A percentile compares a stretch with the other conserved stretches of the same genome.
Conservation (phyloP, 2,797 vertebrate genomes). For the Gymnocypris eckloni region DNA sequence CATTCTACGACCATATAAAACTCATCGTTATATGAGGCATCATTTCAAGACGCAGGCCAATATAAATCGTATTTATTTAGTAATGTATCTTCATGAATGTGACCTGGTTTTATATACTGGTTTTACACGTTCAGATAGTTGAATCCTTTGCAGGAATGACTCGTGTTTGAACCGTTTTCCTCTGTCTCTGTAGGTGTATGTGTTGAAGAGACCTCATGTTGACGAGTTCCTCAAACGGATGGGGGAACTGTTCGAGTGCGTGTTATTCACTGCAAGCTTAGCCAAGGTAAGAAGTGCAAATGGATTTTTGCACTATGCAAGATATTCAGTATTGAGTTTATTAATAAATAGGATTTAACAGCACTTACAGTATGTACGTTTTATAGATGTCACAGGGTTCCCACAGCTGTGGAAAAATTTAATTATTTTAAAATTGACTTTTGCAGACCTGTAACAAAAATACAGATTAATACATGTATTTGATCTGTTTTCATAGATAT, state of each 20-base stretch:
- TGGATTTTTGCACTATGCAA: neutral
- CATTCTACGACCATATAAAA: slow-evolving; percentile 33
- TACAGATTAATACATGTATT: neutral
- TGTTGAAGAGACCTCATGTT: slow-evolving; percentile 93
- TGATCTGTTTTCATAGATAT: neutral
- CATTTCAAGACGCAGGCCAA: slow-evolving; percentile 22
- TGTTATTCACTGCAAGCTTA: slow-evolving; percentile 96
- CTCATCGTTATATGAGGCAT: slow-evolving; percentile 1
- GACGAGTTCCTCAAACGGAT: slow-evolving; percentile 95
- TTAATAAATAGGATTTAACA: neutral
- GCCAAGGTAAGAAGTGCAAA: slow-evolving; percentile 85
- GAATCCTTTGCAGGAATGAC: neutral
- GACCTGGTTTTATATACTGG: neutral
- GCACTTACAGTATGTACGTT: slow-evolving; percentile 5
- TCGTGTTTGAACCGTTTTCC: neutral
- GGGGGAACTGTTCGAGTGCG: slow-evolving; percentile 97
- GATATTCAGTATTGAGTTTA: neutral
- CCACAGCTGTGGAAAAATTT: neutral
- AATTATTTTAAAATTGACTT: neutral
- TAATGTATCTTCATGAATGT: slow-evolving; percentile 3
- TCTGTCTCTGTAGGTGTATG: slow-evolving; percentile 84
- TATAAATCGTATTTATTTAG: slow-evolving; percentile 41
- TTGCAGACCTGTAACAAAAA: neutral
- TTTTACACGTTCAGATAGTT: neutral
- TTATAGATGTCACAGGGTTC: slow-evolving; percentile 2